Evolutionary conservation across 1,140 invertebrate genomes (phyloP).

Genomic region (Lasaia peninsularis): DNA sequence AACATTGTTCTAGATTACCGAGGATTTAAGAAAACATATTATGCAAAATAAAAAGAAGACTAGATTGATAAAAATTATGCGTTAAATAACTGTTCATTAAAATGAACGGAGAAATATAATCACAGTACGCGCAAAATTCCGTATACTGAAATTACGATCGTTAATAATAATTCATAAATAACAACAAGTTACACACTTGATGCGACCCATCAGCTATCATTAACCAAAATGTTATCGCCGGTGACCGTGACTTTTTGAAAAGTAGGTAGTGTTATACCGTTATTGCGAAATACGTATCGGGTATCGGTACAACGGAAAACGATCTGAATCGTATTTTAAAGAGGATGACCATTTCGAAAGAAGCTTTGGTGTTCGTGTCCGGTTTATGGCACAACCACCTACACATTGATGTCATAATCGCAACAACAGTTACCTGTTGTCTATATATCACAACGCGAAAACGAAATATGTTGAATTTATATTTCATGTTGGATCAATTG

Average conservation of each 20-base stretch:
- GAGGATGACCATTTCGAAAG: slow-evolving; percentile 57
- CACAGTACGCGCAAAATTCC: slow-evolving; percentile 6
- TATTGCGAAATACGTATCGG: slow-evolving; percentile 49
- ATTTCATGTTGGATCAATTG: no score
- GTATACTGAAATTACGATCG: slow-evolving; percentile 17
- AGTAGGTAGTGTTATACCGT: slow-evolving; percentile 47
- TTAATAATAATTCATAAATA: slow-evolving; percentile 31
- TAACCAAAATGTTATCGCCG: slow-evolving; percentile 39
- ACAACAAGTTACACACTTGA: slow-evolving; percentile 35
- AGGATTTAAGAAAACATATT: slow-evolving; percentile 38
- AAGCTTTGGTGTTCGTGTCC: slow-evolving; percentile 40
- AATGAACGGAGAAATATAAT: neutral
- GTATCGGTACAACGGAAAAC: slow-evolving; percentile 51
- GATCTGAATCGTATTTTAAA: slow-evolving; percentile 69
- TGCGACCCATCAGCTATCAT: slow-evolving; percentile 42
- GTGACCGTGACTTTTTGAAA: slow-evolving; percentile 43
- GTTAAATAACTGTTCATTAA: neutral
- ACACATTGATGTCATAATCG: slow-evolving; percentile 61
- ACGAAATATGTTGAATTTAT: neutral
- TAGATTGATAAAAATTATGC: slow-evolving; percentile 13
- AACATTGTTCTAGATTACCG: slow-evolving; percentile 37
- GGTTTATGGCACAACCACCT: slow-evolving; percentile 57
- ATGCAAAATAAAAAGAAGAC: slow-evolving; percentile 16
- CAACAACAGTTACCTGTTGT: slow-evolving; percentile 36
- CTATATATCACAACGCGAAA: slow-evolving; percentile 5